A percentile compares a stretch with the other conserved stretches of the same genome.
phyloP scores from a whole-genome alignment of 2,113 vertebrate genomes.

The Dolichallabes microphthalmus region DNA sequence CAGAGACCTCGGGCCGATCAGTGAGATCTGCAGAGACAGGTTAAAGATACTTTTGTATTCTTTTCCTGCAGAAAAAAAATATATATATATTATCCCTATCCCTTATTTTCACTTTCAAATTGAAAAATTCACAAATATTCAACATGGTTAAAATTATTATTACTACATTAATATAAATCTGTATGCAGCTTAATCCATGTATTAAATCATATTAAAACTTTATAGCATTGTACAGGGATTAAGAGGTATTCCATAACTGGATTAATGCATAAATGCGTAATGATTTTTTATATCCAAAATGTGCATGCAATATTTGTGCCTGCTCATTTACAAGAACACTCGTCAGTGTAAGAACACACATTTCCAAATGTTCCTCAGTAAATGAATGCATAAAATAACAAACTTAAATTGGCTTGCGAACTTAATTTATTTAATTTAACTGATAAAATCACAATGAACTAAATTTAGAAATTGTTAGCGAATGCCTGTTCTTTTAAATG shows the following conservation, averaged over 20 bases:
- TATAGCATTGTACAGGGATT: background rate
- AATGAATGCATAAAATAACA: background rate
- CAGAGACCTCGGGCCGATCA: background rate
- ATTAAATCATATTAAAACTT: background rate
- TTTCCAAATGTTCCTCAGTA: background rate
- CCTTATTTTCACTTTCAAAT: background rate
- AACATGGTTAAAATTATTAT: background rate
- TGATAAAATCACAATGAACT: background rate
- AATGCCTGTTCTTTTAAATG: background rate
- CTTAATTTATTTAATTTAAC: background rate
- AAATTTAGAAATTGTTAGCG: background rate
- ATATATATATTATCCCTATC: background rate
- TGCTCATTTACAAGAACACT: background rate
- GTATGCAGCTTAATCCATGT: background rate
- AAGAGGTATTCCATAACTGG: background rate
- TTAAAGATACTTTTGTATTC: background rate
- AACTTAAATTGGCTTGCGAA: background rate
- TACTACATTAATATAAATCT: background rate
- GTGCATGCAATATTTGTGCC: background rate
- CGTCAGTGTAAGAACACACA: background rate
- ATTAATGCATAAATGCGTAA: background rate
- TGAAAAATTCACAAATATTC: background rate
- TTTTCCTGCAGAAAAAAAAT: background rate
- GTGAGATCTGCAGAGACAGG: background rate
- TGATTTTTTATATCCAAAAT: background rate